Percentiles rank a stretch among this genome's conserved stretches.
Conservation (phyloP, 2,888 invertebrate genomes). For the Thereva nobilitata region DNA sequence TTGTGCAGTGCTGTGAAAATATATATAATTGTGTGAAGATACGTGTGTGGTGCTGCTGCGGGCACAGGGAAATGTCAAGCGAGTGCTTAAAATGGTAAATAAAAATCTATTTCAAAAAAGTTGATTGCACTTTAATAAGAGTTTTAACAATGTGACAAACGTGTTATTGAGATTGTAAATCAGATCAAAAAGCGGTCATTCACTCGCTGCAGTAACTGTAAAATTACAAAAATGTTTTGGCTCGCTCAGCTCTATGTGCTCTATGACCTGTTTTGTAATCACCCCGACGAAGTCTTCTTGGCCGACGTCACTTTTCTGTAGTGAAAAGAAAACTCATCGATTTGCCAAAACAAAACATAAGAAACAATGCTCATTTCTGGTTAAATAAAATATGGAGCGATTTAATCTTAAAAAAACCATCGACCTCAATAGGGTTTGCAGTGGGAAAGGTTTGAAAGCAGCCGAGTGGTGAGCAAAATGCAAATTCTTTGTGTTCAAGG, state of each 20-base stretch:
- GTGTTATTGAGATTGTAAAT: not conserved
- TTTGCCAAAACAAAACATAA: slow-evolving; percentile 12
- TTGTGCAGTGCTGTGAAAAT: slow-evolving; percentile 6
- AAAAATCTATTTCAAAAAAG: not conserved
- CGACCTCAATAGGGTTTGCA: too few species aligned
- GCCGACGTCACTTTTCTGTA: slow-evolving; percentile 12
- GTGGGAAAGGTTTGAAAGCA: too few species aligned
- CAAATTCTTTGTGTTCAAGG: too few species aligned
- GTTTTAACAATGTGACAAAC: not conserved
- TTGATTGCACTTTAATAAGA: not conserved
- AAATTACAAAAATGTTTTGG: slow-evolving; percentile 2
- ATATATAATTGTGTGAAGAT: not conserved
- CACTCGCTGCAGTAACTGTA: not conserved
- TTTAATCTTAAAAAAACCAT: too few species aligned
- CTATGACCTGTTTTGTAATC: slow-evolving; percentile 30
- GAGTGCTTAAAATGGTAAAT: slow-evolving; percentile 30
- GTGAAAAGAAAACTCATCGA: slow-evolving; percentile 16
- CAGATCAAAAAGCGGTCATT: slow-evolving; percentile 5
- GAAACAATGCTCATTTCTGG: too few species aligned
- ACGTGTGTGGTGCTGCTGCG: slow-evolving; percentile 15
- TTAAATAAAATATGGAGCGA: too few species aligned
- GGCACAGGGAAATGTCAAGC: slow-evolving; percentile 12
- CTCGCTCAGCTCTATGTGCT: not conserved
- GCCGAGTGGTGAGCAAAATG: too few species aligned
- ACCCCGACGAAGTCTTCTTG: not conserved